phyloP scores from a whole-genome alignment of 2,797 vertebrate genomes.

The Scleropages formosus region DNA sequence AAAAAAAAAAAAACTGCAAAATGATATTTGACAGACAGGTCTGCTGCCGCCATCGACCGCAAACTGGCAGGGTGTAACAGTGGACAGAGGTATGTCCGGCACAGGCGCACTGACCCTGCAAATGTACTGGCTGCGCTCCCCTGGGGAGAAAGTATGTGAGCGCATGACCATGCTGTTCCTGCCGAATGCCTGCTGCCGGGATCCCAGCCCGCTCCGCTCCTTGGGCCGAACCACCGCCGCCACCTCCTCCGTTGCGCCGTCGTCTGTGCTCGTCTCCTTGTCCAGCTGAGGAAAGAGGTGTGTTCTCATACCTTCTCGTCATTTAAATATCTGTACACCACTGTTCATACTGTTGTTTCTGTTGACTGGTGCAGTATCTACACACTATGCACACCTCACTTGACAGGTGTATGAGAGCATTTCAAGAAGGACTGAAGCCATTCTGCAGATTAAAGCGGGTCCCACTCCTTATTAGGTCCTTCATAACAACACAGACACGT shows the following conservation, averaged over 20 bases:
- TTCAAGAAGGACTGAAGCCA: no score
- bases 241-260: neutral
- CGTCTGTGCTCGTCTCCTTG: constrained; percentile 78
- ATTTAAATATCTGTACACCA: no score
- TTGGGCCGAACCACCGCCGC: constrained; percentile 63
- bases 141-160: constrained; percentile 80
- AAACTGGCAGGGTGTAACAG: neutral
- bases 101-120: constrained; percentile 70
- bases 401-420: no score
- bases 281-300: constrained; percentile 63
- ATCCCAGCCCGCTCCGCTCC: constrained; percentile 63
- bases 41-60: neutral
- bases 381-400: no score
- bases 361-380: no score
- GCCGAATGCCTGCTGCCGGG: constrained; percentile 64
- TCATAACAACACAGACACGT: no score
- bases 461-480: no score
- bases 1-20: no score
- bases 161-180: constrained; percentile 77
- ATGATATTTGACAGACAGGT: no score
- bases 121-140: constrained; percentile 76
- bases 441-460: no score
- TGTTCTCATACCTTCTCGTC: neutral
- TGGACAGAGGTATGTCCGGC: no score
- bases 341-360: no score